Conservation (phyloP, 2,888 invertebrate genomes). For the Amaurobius ferox region DNA sequence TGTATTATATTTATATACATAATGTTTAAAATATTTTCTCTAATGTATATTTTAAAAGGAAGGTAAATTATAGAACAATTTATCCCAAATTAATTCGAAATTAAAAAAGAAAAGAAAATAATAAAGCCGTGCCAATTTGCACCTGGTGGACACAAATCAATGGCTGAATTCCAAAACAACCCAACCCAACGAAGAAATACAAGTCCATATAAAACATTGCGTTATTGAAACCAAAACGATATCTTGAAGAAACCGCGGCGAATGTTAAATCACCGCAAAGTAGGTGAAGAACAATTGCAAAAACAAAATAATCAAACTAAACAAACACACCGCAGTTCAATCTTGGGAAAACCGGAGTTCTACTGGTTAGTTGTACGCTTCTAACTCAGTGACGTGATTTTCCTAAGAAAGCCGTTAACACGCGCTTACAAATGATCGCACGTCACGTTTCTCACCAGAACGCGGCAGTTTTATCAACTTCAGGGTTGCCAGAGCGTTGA, state of each 20-base stretch:
- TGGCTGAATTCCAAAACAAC: too few species aligned
- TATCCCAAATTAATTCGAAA: too few species aligned
- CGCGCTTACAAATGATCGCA: slow-evolving; percentile 48
- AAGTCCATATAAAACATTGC: too few species aligned
- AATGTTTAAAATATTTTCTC: too few species aligned
- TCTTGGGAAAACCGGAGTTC: slow-evolving; percentile 17
- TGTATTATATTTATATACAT: too few species aligned
- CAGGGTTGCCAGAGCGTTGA: slow-evolving; percentile 27
- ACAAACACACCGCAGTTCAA: slow-evolving; percentile 1
- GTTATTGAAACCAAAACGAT: too few species aligned
- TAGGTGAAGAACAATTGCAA: slow-evolving; percentile 19
- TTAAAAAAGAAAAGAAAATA: too few species aligned
- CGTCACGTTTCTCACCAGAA: slow-evolving; percentile 58
- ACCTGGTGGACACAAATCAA: too few species aligned
- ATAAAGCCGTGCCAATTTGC: too few species aligned
- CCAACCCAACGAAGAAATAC: too few species aligned
- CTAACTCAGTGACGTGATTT: slow-evolving; percentile 43
- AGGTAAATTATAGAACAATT: too few species aligned
- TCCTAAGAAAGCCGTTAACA: slow-evolving; percentile 50
- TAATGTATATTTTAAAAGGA: too few species aligned
- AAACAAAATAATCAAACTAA: slow-evolving; percentile 7
- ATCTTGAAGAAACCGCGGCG: not conserved
- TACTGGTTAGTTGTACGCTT: slow-evolving; percentile 25
- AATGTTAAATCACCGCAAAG: slow-evolving; percentile 31
- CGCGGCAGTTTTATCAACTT: slow-evolving; percentile 40